A percentile compares a stretch with the other conserved stretches of the same genome.
These are phyloP conservation scores for Micrastur ruficollis DNA, from an alignment of 2,797 vertebrate genomes.

Conservation along the genomic window DNA sequence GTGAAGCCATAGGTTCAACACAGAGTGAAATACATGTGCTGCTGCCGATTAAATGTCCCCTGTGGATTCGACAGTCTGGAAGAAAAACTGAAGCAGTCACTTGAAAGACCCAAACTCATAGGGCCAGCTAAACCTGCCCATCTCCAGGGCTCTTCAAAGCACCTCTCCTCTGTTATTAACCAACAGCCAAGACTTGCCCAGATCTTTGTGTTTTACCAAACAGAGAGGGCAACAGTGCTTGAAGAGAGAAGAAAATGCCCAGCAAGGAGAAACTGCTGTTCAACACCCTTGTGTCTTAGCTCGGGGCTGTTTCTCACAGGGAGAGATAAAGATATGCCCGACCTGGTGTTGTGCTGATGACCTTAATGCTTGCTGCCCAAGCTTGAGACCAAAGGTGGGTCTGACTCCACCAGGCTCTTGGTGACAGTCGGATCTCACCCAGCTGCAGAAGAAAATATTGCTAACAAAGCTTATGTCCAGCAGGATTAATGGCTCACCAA, in stretches of 20 bases:
- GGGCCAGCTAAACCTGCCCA: background rate
- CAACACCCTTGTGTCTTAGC: background rate
- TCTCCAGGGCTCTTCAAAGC: background rate
- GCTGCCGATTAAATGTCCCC: background rate
- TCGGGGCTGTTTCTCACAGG: background rate
- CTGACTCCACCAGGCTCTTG: background rate
- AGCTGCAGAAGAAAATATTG: slow-evolving; percentile 24
- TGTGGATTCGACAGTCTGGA: background rate
- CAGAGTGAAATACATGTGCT: background rate
- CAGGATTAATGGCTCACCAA: slow-evolving; percentile 44
- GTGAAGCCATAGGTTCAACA: background rate
- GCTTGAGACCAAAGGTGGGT: background rate
- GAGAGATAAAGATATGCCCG: background rate
- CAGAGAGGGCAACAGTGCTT: background rate
- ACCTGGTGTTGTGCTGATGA: background rate
- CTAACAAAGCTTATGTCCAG: slow-evolving; percentile 7
- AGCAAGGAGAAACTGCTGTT: background rate
- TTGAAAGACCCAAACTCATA: background rate
- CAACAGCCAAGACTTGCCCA: background rate
- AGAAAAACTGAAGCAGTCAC: background rate
- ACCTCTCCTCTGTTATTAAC: background rate
- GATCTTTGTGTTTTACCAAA: background rate
- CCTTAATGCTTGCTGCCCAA: background rate
- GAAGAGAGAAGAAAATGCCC: background rate
- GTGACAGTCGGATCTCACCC: background rate